These are phyloP conservation scores for Pelvicachromis taeniatus DNA, from an alignment of 2,113 vertebrate species.

Conservation along the genomic window DNA sequence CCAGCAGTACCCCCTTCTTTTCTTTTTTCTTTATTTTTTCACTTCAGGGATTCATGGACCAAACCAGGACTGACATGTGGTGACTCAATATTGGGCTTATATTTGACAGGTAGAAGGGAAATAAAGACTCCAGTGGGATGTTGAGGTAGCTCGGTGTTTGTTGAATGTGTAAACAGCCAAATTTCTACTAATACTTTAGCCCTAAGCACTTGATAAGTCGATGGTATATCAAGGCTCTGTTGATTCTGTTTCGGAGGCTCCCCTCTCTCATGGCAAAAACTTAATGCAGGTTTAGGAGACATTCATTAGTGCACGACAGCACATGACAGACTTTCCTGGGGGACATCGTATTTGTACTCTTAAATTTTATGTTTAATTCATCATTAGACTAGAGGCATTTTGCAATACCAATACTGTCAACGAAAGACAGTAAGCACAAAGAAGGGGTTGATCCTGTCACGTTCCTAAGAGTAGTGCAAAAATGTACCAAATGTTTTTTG, in stretches of 20 bases:
- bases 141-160: neutral
- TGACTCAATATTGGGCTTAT: neutral
- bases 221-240: conserved; percentile 6
- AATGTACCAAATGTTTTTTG: conserved; percentile 19
- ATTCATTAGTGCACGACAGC: conserved; percentile 42
- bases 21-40: neutral
- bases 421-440: conserved; percentile 4
- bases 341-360: conserved; percentile 30
- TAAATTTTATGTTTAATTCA: conserved; percentile 60
- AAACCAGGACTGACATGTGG: neutral
- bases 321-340: conserved; percentile 38
- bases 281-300: conserved; percentile 44
- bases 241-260: conserved; percentile 15
- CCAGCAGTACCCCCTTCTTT: neutral
- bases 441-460: neutral
- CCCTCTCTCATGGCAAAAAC: conserved; percentile 32
- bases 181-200: conserved; percentile 22
- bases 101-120: conserved; percentile 24
- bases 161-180: conserved; percentile 28
- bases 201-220: conserved; percentile 15
- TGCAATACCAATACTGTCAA: neutral
- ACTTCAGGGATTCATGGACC: neutral
- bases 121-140: neutral
- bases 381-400: conserved; percentile 25
- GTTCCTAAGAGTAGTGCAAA: neutral